These are phyloP conservation scores for Lobophora halterata DNA, from an alignment of 2,888 invertebrate species.

Conservation along the genomic window DNA sequence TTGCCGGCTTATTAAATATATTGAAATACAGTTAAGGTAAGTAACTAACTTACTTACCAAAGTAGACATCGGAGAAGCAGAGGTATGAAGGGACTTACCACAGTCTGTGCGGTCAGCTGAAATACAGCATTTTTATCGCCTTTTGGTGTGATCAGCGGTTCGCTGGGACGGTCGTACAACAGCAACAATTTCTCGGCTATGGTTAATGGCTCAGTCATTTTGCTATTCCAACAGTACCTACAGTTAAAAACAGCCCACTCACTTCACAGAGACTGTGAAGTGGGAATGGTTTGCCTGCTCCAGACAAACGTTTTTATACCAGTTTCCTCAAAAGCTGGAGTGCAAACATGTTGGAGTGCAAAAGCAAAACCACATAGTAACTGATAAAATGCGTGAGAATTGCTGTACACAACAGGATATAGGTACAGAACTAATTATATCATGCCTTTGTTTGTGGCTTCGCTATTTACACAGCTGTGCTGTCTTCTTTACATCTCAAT, in stretches of 20 bases:
- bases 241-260: constrained; percentile 32
- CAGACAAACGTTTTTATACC: constrained; percentile 34
- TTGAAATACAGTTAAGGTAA: no score
- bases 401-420: constrained; percentile 13
- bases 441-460: constrained; percentile 4
- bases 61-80: neutral
- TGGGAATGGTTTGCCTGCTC: constrained; percentile 38
- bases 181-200: constrained; percentile 49
- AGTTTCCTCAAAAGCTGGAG: constrained; percentile 25
- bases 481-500: no score
- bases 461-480: constrained; percentile 8
- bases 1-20: no score
- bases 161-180: constrained; percentile 82
- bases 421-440: neutral
- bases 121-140: constrained; percentile 81
- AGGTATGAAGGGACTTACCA: constrained; percentile 80
- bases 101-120: constrained; percentile 79
- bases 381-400: constrained; percentile 36
- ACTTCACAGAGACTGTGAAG: constrained; percentile 71
- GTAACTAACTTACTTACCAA: neutral
- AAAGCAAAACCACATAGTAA: constrained; percentile 42
- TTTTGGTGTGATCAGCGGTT: constrained; percentile 82
- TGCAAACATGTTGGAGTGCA: constrained; percentile 45
- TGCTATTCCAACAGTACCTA: constrained; percentile 19
- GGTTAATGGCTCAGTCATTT: constrained; percentile 56